Percentiles rank a stretch among this genome's conserved stretches.
phyloP scores from a whole-genome alignment of 2,113 vertebrate genomes.

The Pygoscelis antarcticus region DNA sequence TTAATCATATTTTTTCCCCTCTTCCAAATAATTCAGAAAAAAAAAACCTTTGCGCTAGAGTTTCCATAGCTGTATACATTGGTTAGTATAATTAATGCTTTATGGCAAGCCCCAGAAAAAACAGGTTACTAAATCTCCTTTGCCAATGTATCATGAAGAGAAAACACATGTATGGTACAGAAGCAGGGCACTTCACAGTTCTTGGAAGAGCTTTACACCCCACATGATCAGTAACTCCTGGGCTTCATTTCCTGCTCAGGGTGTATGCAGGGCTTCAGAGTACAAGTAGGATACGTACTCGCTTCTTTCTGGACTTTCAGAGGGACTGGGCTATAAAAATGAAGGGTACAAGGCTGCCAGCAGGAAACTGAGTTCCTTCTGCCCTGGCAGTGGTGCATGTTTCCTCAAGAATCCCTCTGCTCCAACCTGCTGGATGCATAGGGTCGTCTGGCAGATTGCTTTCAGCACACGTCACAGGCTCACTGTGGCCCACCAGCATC shows the following conservation, averaged over 20 bases:
- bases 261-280: neutral
- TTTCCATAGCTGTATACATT: constrained; percentile 25
- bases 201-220: constrained; percentile 34
- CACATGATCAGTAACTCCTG: neutral
- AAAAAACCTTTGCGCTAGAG: neutral
- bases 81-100: constrained; percentile 7
- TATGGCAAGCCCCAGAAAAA: neutral
- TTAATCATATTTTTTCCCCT: neutral
- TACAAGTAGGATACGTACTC: neutral
- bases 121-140: neutral
- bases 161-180: neutral
- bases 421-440: constrained; percentile 2
- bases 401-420: neutral
- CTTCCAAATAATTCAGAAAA: neutral
- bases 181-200: neutral
- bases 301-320: constrained; percentile 10
- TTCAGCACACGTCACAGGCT: neutral
- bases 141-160: neutral
- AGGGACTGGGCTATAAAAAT: neutral
- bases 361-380: constrained; percentile 9
- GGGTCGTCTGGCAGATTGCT: neutral
- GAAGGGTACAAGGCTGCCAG: neutral
- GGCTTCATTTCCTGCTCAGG: neutral
- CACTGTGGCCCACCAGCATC: neutral
- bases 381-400: neutral